Conservation (phyloP, 2,888 invertebrate genomes). For the Fissipunctia ypsillon region DNA sequence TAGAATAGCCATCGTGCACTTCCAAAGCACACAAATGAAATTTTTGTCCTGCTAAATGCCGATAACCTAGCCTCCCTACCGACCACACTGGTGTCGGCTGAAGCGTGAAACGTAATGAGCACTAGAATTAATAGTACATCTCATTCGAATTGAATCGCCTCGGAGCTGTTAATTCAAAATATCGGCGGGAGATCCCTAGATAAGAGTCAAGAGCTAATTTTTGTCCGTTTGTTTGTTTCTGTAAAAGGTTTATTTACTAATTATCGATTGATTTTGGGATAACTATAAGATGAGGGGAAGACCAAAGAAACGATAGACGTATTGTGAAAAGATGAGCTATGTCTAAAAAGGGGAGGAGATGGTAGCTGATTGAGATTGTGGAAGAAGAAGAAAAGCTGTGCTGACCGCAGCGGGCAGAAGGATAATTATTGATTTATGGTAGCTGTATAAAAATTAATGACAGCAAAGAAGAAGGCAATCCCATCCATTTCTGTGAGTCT, state of each 20-base stretch:
- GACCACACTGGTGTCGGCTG: constrained; percentile 62
- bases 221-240: constrained; percentile 64
- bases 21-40: neutral
- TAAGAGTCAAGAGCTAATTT: constrained; percentile 50
- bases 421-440: neutral
- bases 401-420: too few species aligned
- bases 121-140: constrained; percentile 76
- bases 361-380: neutral
- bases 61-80: constrained; percentile 19
- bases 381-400: too few species aligned
- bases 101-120: constrained; percentile 71
- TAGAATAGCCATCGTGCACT: too few species aligned
- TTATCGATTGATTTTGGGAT: neutral
- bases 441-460: neutral
- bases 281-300: neutral
- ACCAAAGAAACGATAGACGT: neutral
- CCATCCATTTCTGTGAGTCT: neutral
- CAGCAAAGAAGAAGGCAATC: neutral
- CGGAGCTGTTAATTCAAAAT: constrained; percentile 72
- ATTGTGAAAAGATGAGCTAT: neutral
- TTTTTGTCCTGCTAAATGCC: constrained; percentile 8
- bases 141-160: constrained; percentile 85
- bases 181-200: constrained; percentile 53
- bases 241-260: neutral
- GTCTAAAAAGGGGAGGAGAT: too few species aligned